Evolutionary conservation across 2,113 vertebrate species (phyloP), one percentile per base, ranked within the genome.

Genomic region (Crotalus viridis): DNA sequence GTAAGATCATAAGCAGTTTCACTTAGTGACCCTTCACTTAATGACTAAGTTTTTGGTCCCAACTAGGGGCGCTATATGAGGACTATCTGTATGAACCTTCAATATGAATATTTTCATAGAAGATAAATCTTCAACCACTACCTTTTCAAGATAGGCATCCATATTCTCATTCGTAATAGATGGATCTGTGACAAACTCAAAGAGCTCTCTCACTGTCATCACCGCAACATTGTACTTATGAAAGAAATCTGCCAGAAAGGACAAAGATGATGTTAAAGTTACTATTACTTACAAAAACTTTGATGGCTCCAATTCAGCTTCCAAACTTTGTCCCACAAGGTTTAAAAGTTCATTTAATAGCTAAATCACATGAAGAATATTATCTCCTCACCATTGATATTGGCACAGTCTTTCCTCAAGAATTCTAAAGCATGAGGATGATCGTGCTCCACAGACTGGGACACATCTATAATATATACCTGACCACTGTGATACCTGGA

Each of bases 361-460:
- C 5, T 56, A 51, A 33, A 10, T 13, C 1, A 19, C 21, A n/a
- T 0, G 8, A 2, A 17, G 26, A 55, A n/a, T 9, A 43, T 43
- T 8, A 85, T 55, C 54, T 87, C 43, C 89, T 10, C n/a, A 99
- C 99, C 99, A 0, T 98, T 99, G 69, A 99, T 94, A 0, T 99
- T 99, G 96, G 97, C 96, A 95, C 99, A 99, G 95, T 99, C 99
- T 93, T 99, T 99, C 5, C 99, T 97, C 89, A 99, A 97, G 97
- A 99, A 99, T 96, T 99, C 99, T 90, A 99, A 96, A 0, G 99
- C 99, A 0, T 99, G 99, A 0, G 99, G 99, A 92, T 99, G 99
- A 95, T 99, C 99, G 0, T 99, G 99, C 56, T 99, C 99, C 95
- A 99, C 99, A 0, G 99, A 98, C 97, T 99, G 99, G 0, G 99